Percentiles rank a stretch among this genome's conserved stretches.
Evolutionary conservation across 1,140 invertebrate genomes (phyloP).

Genomic region (Lepidurus apus): DNA sequence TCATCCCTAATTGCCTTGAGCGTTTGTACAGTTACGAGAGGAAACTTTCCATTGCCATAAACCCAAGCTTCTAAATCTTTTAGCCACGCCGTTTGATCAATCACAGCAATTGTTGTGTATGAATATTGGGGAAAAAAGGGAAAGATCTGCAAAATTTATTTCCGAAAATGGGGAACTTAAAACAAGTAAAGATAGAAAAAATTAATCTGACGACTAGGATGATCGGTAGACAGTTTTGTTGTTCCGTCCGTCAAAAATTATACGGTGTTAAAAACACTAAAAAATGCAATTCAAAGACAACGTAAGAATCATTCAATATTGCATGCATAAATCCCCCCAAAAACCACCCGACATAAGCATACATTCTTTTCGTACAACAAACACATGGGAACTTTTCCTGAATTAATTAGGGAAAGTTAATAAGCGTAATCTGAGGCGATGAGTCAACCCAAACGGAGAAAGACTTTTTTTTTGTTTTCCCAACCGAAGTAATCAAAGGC

Average conservation of each 20-base stretch:
- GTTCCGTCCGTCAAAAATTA: not conserved
- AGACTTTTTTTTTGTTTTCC: not conserved
- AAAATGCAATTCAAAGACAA: not conserved
- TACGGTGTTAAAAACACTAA: not conserved
- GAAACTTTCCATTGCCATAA: not conserved
- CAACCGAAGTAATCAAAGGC: conserved; percentile 7
- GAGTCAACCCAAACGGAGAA: not conserved
- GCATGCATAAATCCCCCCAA: not conserved
- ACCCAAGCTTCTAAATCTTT: not conserved
- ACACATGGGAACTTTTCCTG: not conserved
- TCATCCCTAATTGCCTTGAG: conserved; percentile 13
- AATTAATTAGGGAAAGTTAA: conserved; percentile 10
- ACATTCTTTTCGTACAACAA: not conserved
- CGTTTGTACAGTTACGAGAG: not conserved
- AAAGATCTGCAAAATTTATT: not conserved
- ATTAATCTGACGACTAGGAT: not conserved
- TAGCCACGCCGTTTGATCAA: not conserved
- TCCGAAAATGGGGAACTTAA: conserved; percentile 15
- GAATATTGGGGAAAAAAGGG: not conserved
- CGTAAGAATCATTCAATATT: not conserved
- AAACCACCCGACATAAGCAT: not conserved
- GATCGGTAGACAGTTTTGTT: not conserved
- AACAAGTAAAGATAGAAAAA: not conserved
- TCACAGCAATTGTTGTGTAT: not conserved
- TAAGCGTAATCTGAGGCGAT: not conserved